Conservation (phyloP, 2,888 invertebrate species). For the Thysanoteuthis rhombus region DNA sequence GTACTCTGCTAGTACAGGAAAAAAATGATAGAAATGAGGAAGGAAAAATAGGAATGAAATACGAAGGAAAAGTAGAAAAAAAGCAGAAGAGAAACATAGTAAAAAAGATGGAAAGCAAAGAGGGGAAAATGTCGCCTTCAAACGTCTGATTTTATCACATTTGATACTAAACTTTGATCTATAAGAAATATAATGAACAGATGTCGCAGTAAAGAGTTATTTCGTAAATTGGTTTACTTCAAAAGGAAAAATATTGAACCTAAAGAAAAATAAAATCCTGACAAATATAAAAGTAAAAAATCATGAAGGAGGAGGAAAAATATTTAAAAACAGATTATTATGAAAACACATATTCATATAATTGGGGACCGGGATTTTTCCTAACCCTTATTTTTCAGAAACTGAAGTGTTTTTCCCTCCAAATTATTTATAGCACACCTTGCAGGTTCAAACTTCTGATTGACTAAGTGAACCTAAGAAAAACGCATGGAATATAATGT, state of each 20-base stretch:
- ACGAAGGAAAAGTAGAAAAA: too few species aligned
- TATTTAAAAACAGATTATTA: background rate
- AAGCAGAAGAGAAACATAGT: too few species aligned
- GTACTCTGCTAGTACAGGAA: too few species aligned
- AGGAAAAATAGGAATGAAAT: too few species aligned
- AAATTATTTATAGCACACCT: background rate
- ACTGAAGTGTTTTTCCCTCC: background rate
- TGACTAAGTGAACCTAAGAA: background rate
- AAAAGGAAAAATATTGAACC: background rate
- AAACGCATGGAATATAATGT: background rate
- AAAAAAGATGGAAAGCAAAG: background rate
- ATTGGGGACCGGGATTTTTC: background rate
- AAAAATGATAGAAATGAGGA: too few species aligned
- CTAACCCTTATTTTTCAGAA: background rate
- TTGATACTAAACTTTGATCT: background rate
- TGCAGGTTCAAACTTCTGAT: background rate
- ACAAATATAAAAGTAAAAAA: background rate
- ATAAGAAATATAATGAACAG: background rate
- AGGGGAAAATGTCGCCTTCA: background rate
- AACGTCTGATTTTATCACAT: background rate
- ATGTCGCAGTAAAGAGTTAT: background rate
- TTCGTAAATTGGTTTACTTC: constrained; percentile 12
- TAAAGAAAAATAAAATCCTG: background rate
- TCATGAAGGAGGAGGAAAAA: background rate
- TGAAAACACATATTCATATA: background rate